These are phyloP conservation scores for Orcinus orca DNA, from an alignment of 2,113 vertebrate species.

Conservation along the genomic window DNA sequence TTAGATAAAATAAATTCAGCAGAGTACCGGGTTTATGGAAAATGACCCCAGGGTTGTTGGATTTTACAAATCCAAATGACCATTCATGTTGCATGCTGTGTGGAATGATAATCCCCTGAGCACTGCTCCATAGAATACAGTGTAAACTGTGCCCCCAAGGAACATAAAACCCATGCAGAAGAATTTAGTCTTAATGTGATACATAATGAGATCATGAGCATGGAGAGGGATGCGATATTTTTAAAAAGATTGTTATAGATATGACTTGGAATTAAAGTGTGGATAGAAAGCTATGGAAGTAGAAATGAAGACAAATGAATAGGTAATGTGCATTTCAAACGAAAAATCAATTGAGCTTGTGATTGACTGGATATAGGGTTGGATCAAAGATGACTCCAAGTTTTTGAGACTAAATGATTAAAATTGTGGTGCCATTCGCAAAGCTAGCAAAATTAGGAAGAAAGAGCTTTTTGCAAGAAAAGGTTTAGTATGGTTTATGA, in stretches of 20 bases:
- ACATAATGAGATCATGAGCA: not conserved
- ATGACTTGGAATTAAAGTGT: not conserved
- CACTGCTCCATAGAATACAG: not conserved
- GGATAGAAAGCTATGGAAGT: not conserved
- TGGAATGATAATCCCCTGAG: not conserved
- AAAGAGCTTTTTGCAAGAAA: not conserved
- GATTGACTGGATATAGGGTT: not conserved
- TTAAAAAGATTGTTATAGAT: not conserved
- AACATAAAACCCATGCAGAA: not conserved
- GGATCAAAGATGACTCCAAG: not conserved
- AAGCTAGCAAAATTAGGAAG: not conserved
- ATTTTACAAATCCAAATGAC: not conserved
- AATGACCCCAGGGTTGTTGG: not conserved
- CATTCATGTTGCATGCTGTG: not conserved
- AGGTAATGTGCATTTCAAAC: not conserved
- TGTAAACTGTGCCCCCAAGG: not conserved
- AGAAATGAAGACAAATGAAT: constrained; percentile 20
- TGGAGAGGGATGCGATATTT: not conserved
- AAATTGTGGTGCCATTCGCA: not conserved
- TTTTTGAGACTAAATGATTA: not conserved
- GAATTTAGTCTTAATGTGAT: not conserved
- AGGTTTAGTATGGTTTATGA: not conserved
- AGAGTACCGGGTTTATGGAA: not conserved
- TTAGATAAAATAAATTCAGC: not conserved
- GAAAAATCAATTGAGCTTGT: not conserved